These are phyloP conservation scores for Gasteruption jaculator DNA, from an alignment of 2,888 invertebrate genomes.

Conservation along the genomic window DNA sequence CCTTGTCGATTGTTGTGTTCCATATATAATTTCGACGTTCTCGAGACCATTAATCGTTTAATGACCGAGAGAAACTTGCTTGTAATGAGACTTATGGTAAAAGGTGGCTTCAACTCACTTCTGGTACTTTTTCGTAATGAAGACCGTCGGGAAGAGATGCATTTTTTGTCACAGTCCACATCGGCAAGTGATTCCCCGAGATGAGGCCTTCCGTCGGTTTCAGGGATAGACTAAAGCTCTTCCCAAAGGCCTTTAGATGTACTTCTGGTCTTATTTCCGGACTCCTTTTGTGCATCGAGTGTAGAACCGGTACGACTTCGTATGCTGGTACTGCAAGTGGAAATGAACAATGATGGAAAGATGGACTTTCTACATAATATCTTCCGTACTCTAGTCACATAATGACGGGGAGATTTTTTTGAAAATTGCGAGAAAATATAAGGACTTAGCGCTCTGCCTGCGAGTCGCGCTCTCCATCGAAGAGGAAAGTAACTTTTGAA, in stretches of 20 bases:
- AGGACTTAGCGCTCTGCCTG: too few relatives aligned
- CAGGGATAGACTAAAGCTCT: slow-evolving; percentile 68
- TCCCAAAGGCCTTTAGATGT: slow-evolving; percentile 77
- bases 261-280: slow-evolving; percentile 55
- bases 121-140: slow-evolving; percentile 70
- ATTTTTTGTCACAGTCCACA: slow-evolving; percentile 78
- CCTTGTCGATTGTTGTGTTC: too few relatives aligned
- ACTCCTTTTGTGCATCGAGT: slow-evolving; percentile 51
- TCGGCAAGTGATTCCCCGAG: slow-evolving; percentile 70
- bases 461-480: too few relatives aligned
- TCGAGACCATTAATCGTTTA: too few relatives aligned
- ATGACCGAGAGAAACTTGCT: too few relatives aligned
- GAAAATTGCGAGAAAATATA: too few relatives aligned
- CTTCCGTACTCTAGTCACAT: too few relatives aligned
- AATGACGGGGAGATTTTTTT: too few relatives aligned
- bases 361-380: too few relatives aligned
- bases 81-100: too few relatives aligned
- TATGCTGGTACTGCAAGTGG: slow-evolving; percentile 69
- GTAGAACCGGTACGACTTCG: slow-evolving; percentile 74
- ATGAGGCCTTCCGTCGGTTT: slow-evolving; percentile 74
- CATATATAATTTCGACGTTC: too few relatives aligned
- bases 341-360: neutral
- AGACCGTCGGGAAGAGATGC: slow-evolving; percentile 74
- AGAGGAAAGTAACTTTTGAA: too few relatives aligned
- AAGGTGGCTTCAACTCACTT: slow-evolving; percentile 65